Evolutionary conservation across 2,888 invertebrate genomes (phyloP), one percentile per base, ranked within the genome.

Genomic region (Drosophila siamana): DNA sequence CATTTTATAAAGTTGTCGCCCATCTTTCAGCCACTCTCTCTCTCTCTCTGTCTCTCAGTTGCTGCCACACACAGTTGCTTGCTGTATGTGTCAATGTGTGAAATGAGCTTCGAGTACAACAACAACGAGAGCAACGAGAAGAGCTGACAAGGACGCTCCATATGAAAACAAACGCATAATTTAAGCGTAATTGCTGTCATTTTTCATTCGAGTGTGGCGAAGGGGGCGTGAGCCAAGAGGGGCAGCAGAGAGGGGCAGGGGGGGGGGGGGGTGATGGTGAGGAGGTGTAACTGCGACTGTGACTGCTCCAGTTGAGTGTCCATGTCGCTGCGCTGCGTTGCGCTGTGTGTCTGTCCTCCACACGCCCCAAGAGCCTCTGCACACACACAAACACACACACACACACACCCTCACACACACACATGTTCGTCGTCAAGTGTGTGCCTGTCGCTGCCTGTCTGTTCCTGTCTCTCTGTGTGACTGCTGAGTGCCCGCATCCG

Each of bases 171-270:
- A 85, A 83, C 78, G 88, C 89, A 90, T 89, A 89, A 89, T 89
- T 88, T 88, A 88, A 83, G 86, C 76, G 75, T 90, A 88, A 88
- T 88, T 88, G 86, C 89, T 86, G 90, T 78, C 79, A 90, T 88
- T 89, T 90, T 86, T 89, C 86, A 80, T 79, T 78, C 80, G 79
- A 84, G 74, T 78, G 75, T 67, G 56, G 36, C 77, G 48, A 48
- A 5, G 13, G 4, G 24, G 19, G 26, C 55, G 8, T 9, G 33
- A 8, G n/a, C n/a, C n/a, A 47, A 24, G 40, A 7, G 47, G 30
- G 13, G 16, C 15, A 7, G 16, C 6, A 6, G 9, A 3, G 8
- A 2, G 40, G n/a, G 28, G 30, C 6, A 24, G 7, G 13, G 26
- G 4, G 24, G 11, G 7, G 19, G 8, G 33, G 40, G 6, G 15